phyloP scores from a whole-genome alignment of 2,113 vertebrate genomes.

The Triplophysa tibetana region DNA sequence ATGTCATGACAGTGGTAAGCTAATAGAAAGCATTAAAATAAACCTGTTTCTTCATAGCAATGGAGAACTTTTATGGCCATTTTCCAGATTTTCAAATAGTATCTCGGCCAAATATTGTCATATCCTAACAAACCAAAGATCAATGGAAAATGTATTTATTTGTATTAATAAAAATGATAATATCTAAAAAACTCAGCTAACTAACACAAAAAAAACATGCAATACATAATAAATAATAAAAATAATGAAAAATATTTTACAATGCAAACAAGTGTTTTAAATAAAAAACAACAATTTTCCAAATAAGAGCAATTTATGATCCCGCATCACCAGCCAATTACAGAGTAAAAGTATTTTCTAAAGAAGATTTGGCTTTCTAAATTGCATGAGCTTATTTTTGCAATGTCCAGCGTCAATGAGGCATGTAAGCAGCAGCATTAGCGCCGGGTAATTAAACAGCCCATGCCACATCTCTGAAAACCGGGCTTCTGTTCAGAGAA shows the following conservation, averaged over 20 bases:
- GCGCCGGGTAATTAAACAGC: slow-evolving; percentile 25
- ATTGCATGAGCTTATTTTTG: not conserved
- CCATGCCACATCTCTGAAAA: slow-evolving; percentile 3
- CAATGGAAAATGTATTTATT: too few species aligned
- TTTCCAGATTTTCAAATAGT: too few species aligned
- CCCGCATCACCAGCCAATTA: not conserved
- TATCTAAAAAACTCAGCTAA: too few species aligned
- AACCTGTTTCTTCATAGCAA: too few species aligned
- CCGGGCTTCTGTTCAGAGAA: not conserved
- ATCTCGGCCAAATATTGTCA: too few species aligned
- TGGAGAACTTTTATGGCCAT: too few species aligned
- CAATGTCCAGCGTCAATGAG: slow-evolving; percentile 11
- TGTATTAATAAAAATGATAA: too few species aligned
- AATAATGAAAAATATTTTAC: not conserved
- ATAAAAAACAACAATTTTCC: not conserved
- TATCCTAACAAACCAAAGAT: too few species aligned
- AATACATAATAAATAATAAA: too few species aligned
- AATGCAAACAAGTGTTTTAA: not conserved
- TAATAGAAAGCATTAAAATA: too few species aligned
- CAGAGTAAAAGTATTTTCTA: not conserved
- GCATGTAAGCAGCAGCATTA: slow-evolving; percentile 36
- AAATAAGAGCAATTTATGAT: not conserved
- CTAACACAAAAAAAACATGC: too few species aligned
- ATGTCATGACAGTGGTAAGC: too few species aligned
- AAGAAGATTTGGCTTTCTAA: not conserved